Percentiles rank a stretch among this genome's conserved stretches.
These are phyloP conservation scores for Parauchenoglanis ngamensis DNA, from an alignment of 2,797 vertebrate species.

Conservation along the genomic window DNA sequence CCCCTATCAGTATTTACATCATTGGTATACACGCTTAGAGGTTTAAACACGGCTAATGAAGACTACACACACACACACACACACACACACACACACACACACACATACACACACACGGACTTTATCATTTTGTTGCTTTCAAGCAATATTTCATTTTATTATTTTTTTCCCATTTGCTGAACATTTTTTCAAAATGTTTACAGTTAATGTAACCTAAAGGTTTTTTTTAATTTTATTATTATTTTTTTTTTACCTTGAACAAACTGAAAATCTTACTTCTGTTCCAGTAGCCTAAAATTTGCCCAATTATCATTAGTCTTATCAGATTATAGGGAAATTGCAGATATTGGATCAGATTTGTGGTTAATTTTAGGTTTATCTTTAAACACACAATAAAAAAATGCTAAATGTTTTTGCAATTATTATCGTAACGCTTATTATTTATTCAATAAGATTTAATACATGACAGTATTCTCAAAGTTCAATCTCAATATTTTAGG, in stretches of 20 bases:
- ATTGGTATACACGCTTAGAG: not conserved
- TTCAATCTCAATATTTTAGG: not conserved
- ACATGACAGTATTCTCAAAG: not conserved
- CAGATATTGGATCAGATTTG: not conserved
- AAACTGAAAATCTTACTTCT: not conserved
- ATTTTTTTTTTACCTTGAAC: too few relatives aligned
- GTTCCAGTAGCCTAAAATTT: not conserved
- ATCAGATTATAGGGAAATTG: slow-evolving; percentile 6
- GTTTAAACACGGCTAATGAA: slow-evolving; percentile 17
- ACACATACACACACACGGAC: not conserved
- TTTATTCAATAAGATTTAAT: not conserved
- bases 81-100: not conserved
- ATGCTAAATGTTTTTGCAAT: not conserved
- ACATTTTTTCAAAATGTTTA: not conserved
- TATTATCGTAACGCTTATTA: not conserved
- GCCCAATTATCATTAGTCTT: slow-evolving; percentile 2
- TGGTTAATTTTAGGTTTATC: not conserved
- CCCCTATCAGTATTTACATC: not conserved
- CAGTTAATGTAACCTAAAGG: not conserved
- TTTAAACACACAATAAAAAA: not conserved
- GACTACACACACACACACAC: slow-evolving; percentile 8
- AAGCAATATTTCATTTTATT: not conserved
- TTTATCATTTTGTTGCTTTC: not conserved
- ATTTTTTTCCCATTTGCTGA: not conserved
- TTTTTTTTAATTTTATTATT: not conserved